phyloP scores from a whole-genome alignment of 2,888 invertebrate species.

The Synergus gifuensis region DNA sequence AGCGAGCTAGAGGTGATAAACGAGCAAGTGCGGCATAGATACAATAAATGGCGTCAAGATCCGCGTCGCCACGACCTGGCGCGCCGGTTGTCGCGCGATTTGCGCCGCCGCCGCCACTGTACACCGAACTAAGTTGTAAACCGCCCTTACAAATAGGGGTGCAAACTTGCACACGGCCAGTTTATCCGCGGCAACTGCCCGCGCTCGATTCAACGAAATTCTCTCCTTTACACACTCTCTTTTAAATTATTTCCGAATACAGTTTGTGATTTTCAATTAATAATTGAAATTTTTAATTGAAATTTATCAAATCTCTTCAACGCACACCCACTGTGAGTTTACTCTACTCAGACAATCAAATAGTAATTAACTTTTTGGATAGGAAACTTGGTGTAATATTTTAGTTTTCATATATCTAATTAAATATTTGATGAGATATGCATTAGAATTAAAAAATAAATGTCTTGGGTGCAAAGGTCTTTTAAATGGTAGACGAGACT shows the following conservation, averaged over 20 bases:
- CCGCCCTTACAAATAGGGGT: slow-evolving; percentile 67
- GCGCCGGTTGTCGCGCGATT: slow-evolving; percentile 67
- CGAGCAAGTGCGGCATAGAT: slow-evolving; percentile 48
- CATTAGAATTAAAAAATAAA: no score
- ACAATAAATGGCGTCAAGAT: slow-evolving; percentile 72
- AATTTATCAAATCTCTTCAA: neutral
- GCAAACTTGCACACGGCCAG: slow-evolving; percentile 43
- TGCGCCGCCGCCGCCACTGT: slow-evolving; percentile 60
- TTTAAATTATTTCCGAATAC: neutral
- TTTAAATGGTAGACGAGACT: no score
- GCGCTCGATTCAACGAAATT: slow-evolving; percentile 22
- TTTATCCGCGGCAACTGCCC: slow-evolving; percentile 41
- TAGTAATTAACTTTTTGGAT: neutral
- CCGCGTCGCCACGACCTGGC: slow-evolving; percentile 70
- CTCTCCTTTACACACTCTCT: neutral
- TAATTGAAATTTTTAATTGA: no score
- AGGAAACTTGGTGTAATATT: neutral
- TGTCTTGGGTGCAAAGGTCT: no score
- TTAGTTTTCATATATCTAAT: no score
- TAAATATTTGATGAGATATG: no score
- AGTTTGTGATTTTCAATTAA: neutral
- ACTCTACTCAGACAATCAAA: neutral
- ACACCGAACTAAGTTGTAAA: slow-evolving; percentile 41
- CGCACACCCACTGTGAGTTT: neutral
- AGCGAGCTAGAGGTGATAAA: slow-evolving; percentile 18